These are phyloP conservation scores for Acrocephalus arundinaceus DNA, from an alignment of 2,113 vertebrate species.

Conservation along the genomic window DNA sequence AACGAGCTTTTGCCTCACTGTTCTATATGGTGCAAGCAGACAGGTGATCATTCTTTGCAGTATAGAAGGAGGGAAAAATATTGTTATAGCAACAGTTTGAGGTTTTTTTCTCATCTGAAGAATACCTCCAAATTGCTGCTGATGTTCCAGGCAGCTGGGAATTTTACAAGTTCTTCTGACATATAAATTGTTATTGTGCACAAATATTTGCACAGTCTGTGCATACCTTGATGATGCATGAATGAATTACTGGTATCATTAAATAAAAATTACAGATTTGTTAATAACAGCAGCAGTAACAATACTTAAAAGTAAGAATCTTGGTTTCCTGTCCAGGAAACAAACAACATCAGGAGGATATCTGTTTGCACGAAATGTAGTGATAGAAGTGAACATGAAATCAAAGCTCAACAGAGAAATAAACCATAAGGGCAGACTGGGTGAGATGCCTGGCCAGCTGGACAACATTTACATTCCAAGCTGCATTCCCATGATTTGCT, in stretches of 20 bases:
- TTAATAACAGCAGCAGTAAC: background rate
- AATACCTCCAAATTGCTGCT: background rate
- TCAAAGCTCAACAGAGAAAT: background rate
- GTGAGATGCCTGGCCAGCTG: slow-evolving; percentile 43
- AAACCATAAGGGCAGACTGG: background rate
- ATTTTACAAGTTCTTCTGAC: background rate
- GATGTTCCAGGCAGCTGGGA: background rate
- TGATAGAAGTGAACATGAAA: background rate
- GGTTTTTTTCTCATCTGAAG: background rate
- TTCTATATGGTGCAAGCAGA: background rate
- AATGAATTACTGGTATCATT: background rate
- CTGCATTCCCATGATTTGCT: slow-evolving; percentile 37
- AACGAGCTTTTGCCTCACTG: background rate
- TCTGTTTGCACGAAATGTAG: background rate
- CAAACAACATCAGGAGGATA: background rate
- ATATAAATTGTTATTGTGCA: background rate
- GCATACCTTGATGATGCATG: background rate
- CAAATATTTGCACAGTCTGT: background rate
- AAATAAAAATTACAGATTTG: background rate
- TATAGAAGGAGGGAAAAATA: background rate
- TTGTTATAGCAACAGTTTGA: background rate
- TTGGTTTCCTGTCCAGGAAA: background rate
- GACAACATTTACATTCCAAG: slow-evolving; percentile 49
- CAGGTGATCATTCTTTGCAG: background rate
- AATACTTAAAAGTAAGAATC: background rate